Base-by-base conservation (phyloP, 2,888 invertebrate species). In the Hypomecis atomaria region DNA sequence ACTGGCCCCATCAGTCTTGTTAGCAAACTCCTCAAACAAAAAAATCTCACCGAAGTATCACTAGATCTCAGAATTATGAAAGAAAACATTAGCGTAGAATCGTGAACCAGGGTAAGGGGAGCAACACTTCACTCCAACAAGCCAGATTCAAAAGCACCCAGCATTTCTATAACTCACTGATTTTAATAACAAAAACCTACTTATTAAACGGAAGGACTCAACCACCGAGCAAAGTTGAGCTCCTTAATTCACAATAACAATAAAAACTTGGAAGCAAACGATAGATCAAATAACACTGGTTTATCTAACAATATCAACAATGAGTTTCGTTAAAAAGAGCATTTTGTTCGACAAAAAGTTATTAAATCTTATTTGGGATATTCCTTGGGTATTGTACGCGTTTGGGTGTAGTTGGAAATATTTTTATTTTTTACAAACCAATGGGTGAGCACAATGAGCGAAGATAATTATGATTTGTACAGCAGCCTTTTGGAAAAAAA, bases 301-400 rank as follows among this genome's bases (percentile, higher is more conserved):
- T 66, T 53, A 62, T 73, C 61, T 68, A 43, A 78, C 75, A 81
- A 85, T 78, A 78, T 72, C 78, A 78, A 86, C 85, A 85, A 86
- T 84, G 85, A 83, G 78, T 77, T 81, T 83, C 74, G 78, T 84
- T 64, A 65, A 89, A 88, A 89, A 86, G 88, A 87, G 84, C 89
- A 87, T 84, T 82, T 78, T 77, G 73, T 70, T 78, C 81, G 82
- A 90, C 86, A 88, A 88, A 90, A 89, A 85, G 85, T 89, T 90
- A 90, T 90, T 90, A 90, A 90, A 90, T 87, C 89, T 86, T 74
- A 84, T 87, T 85, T 74, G 70, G 77, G 79, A 73, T 79, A 74
- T 66, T 76, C 76, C 72, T 71, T 72, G 70, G 56, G 64, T 61
- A 78, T 84, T 85, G 83, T 84, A 63, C 67, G 72, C 71, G 69